A percentile compares a stretch with the other conserved stretches of the same genome.
These are phyloP conservation scores for Mionectes olivaceus DNA, from an alignment of 2,797 vertebrate species.

Conservation along the genomic window DNA sequence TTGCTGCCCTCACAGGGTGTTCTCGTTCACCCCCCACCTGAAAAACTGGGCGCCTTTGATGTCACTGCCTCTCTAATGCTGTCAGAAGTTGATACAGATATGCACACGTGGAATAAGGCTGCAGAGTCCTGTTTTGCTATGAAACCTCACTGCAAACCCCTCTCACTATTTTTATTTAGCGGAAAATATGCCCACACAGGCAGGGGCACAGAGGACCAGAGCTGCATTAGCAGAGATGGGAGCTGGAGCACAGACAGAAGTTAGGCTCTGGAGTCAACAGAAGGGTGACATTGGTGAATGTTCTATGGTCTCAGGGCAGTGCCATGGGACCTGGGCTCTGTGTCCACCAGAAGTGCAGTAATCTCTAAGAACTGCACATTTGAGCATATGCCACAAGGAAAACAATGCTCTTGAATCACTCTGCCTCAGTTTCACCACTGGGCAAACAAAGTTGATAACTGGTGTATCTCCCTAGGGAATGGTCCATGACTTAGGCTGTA, in stretches of 20 bases:
- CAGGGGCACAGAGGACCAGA: constrained; percentile 2
- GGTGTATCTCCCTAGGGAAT: neutral
- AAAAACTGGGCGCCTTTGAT: neutral
- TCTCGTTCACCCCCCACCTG: neutral
- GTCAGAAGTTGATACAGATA: neutral
- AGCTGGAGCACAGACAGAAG: neutral
- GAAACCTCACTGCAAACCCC: neutral
- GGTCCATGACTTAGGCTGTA: neutral
- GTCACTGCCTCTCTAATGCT: neutral
- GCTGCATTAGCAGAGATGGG: neutral
- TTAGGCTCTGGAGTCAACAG: neutral
- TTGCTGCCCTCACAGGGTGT: neutral
- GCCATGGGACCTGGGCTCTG: accelerated
- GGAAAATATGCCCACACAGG: neutral
- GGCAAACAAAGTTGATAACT: neutral
- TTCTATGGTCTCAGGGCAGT: neutral
- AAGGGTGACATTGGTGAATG: neutral
- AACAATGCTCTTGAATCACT: neutral
- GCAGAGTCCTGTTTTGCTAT: neutral
- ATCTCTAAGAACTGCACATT: neutral
- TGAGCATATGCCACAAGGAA: neutral
- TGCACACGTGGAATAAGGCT: accelerated
- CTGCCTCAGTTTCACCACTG: constrained; percentile 38
- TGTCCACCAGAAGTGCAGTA: neutral
- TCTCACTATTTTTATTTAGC: neutral